Conservation (phyloP, 2,113 vertebrate genomes). For the Arothron firmamentum region DNA sequence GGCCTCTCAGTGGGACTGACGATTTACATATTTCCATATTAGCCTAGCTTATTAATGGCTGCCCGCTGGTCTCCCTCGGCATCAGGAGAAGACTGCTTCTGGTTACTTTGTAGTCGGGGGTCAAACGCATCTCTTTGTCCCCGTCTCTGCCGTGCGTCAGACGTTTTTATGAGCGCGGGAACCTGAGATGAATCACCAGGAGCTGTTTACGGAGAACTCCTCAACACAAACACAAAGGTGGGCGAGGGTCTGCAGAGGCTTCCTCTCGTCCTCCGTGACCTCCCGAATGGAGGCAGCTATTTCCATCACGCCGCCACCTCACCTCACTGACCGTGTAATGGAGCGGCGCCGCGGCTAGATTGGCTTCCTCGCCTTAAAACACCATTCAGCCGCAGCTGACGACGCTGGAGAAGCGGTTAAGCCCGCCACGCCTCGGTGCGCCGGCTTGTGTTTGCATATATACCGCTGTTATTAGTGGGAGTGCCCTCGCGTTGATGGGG, state of each 20-base stretch:
- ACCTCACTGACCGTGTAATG: slow-evolving; percentile 65
- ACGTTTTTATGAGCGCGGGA: slow-evolving; percentile 23
- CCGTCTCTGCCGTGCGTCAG: slow-evolving; percentile 15
- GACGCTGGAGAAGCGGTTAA: slow-evolving; percentile 32
- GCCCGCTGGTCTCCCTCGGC: slow-evolving; percentile 10
- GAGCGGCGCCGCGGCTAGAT: slow-evolving; percentile 52
- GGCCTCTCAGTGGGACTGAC: slow-evolving; percentile 42
- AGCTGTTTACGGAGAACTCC: slow-evolving; percentile 12
- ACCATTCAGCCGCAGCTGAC: slow-evolving; percentile 28
- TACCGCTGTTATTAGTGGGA: slow-evolving; percentile 23
- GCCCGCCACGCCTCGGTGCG: slow-evolving; percentile 15
- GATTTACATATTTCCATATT: slow-evolving; percentile 60
- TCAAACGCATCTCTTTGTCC: background rate
- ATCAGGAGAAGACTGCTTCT: slow-evolving; percentile 17
- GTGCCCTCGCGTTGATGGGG: slow-evolving; percentile 23
- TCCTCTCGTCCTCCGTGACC: slow-evolving; percentile 55
- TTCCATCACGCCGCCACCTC: slow-evolving; percentile 55
- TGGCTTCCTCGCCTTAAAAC: slow-evolving; percentile 56
- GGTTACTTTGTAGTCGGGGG: slow-evolving; percentile 5
- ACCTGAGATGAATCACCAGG: slow-evolving; percentile 41
- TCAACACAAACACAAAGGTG: background rate
- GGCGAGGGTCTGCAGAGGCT: slow-evolving; percentile 18
- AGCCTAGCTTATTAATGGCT: slow-evolving; percentile 27
- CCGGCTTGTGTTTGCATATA: slow-evolving; percentile 40
- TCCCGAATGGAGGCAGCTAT: slow-evolving; percentile 51